Base-by-base conservation (phyloP, 2,888 invertebrate species). In the Neoaliturus tenellus region DNA sequence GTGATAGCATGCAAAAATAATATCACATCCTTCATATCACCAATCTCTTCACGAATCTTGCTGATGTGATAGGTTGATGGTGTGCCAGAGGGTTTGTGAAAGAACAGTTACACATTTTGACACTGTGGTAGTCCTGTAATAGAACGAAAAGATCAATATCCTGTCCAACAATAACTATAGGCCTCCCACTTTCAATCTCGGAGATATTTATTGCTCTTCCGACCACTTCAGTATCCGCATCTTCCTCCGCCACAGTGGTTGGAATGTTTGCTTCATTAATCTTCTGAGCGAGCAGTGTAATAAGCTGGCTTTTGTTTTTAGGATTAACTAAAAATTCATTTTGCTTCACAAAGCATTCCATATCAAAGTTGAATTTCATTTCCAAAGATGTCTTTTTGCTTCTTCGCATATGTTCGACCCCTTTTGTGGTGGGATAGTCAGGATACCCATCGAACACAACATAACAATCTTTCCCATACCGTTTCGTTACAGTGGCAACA, bases 181-280 rank as follows among this genome's bases (percentile, higher is more conserved):
- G 23, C 20, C 23, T 55, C 5, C 23, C 23, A 55, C 3, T 55
- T 55, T 55, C 23, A 55, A 55, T 12, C 23, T 55, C 6, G 23
- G 55, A 55, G 1, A 55, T 23, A 20, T 20, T 1, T 23, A 55
- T 23, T 55, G 55, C 55, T 23, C 23, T 55, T 55, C 55, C 25
- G 23, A 55, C 55, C 23, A 55, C 23, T 23, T 20, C 55, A 69
- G 33, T 31, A 69, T 69, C 69, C 6, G 69, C 69, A 69, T 69
- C 69, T 39, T 69, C 31, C 20, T 33, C 25, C 17, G 31, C 69
- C 5, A 35, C 33, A 33, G n/a, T 31, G 4, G 39, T 39, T n/a
- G 35, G 12, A 69, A 69, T 35, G 69, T 69, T 69, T 69, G 3
- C 33, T 2, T 69, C n/a, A 33, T 33, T 69, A 33, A 69, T 17